Base-by-base conservation (phyloP, 1,140 invertebrate species). In the Himalopsyche phryganea region DNA sequence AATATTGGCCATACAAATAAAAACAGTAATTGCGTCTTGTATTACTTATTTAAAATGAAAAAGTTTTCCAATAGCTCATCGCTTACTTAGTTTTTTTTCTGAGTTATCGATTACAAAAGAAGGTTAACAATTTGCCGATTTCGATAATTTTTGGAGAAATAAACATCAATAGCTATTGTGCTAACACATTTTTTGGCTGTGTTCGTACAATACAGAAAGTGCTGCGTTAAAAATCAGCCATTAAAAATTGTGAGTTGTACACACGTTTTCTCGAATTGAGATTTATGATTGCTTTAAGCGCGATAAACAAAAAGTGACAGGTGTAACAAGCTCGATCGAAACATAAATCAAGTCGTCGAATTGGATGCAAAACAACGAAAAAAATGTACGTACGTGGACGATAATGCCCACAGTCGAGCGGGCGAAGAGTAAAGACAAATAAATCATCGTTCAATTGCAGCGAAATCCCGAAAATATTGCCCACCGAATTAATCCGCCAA, bases 241-340 rank as follows among this genome's bases (percentile, higher is more conserved):
- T 40, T 1, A 40, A 50, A 18, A 50, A 50, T 40, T 36, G 32
- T 44, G 50, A 38, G 41, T 52, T 32, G 50, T 52, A 52, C 38
- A 52, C 33, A 44, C 50, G 40, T 52, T 42, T 44, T 51, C 45
- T 44, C 28, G 46, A 63, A 63, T 63, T 63, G 61, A 63, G 61
- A 63, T 63, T 63, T 63, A 63, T 63, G 57, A 60, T 48, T 51
- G 61, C 50, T 63, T 56, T 63, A 56, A 63, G 56, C 52, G 57
- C 61, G 33, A 62, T 58, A 62, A 62, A 63, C 57, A 57, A 63
- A 63, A 63, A 63, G 50, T 63, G 61, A 63, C 61, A 63, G 57
- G 57, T 56, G 61, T 59, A 63, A 63, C 61, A 59, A 63, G 61
- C 48, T 36, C 36, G 36, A 50, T 47, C 50, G 47, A 28, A 50